These are phyloP conservation scores for Siderastrea radians DNA, from an alignment of 92 coral and sea anemone genomes.

Conservation along the genomic window DNA sequence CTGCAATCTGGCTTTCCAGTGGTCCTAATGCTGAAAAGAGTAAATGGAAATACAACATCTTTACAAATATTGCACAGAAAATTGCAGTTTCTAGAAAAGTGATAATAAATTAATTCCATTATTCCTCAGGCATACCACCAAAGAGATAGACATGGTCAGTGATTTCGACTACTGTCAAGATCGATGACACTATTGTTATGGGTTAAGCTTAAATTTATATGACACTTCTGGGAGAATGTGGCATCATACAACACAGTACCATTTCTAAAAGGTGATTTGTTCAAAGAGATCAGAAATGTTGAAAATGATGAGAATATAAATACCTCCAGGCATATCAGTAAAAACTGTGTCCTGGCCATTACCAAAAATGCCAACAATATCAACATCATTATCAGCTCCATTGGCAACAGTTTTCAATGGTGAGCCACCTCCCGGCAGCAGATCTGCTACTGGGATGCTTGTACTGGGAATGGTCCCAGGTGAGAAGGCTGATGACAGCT, in stretches of 20 bases:
- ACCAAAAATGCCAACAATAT: conserved; percentile 93
- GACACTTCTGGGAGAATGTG: neutral
- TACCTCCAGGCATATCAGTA: conserved; percentile 81
- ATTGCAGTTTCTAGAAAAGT: too few species aligned
- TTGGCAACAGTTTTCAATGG: conserved; percentile 59
- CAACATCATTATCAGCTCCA: conserved; percentile 90
- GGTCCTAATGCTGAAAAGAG: conserved; percentile 78
- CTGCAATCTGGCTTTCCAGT: conserved; percentile 91
- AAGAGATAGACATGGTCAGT: too few species aligned
- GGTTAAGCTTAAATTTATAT: too few species aligned
- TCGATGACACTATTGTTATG: neutral
- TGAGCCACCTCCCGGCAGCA: conserved; percentile 51
- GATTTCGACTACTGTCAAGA: neutral
- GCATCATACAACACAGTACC: too few species aligned
- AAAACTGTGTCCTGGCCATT: conserved; percentile 71
- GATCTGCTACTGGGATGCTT: conserved; percentile 30
- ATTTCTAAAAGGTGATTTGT: too few species aligned
- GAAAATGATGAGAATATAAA: neutral
- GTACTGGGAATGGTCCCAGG: conserved; percentile 36
- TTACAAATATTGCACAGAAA: too few species aligned
- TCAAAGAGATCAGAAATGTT: neutral
- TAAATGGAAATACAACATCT: neutral
- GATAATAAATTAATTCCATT: too few species aligned
- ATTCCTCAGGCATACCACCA: too few species aligned
- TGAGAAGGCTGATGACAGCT: conserved; percentile 15